A percentile compares a stretch with the other conserved stretches of the same genome.
Evolutionary conservation across 2,113 vertebrate species (phyloP).

Genomic region (Leptobrachium leishanense): DNA sequence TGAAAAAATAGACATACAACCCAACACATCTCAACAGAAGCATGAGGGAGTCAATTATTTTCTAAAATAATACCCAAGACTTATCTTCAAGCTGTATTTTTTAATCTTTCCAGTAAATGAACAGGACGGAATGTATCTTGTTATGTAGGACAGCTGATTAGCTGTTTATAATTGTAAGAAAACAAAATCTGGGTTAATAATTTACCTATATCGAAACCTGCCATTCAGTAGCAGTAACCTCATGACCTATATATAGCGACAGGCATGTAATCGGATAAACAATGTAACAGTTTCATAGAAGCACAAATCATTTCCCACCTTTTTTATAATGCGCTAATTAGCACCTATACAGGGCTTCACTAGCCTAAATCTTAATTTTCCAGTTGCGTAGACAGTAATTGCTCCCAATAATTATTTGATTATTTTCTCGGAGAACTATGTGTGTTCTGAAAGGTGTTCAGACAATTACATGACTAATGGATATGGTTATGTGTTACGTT

Average conservation of each 20-base stretch:
- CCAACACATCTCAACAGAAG: background rate
- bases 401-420: too few species aligned
- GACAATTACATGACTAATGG: conserved; percentile 57
- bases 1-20: background rate
- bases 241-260: conserved; percentile 53
- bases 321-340: background rate
- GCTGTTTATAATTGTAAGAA: background rate
- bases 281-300: background rate
- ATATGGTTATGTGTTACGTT: background rate
- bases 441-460: conserved; percentile 54
- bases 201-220: conserved; percentile 54
- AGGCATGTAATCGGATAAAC: conserved; percentile 34
- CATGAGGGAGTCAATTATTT: background rate
- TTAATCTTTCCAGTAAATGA: background rate
- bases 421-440: conserved; percentile 20
- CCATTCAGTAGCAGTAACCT: conserved; percentile 45
- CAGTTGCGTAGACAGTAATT: background rate
- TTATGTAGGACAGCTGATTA: background rate
- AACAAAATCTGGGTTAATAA: conserved; percentile 43
- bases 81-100: background rate
- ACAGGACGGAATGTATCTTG: background rate
- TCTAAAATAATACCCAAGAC: background rate
- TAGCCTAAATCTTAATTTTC: background rate
- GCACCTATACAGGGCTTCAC: background rate
- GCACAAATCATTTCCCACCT: background rate